A percentile compares a stretch with the other conserved stretches of the same genome.
Conservation (phyloP, 2,113 vertebrate species). For the Platichthys stellatus region DNA sequence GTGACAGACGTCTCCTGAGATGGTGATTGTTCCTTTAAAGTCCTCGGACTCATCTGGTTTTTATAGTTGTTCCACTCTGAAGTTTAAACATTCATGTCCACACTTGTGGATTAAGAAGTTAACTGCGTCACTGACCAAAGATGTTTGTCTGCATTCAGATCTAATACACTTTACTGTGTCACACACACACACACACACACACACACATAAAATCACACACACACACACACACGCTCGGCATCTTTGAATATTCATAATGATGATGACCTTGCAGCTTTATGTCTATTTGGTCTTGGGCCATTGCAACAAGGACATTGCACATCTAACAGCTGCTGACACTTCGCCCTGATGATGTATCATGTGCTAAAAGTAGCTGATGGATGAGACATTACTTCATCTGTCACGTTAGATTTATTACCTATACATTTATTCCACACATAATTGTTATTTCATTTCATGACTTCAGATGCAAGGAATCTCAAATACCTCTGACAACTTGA, state of each 20-base stretch:
- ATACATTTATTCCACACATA: slow-evolving; percentile 30
- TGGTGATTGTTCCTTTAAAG: slow-evolving; percentile 62
- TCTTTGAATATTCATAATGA: slow-evolving; percentile 35
- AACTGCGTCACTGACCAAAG: slow-evolving; percentile 20
- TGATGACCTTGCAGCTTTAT: slow-evolving; percentile 1
- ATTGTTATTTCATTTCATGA: slow-evolving; percentile 29
- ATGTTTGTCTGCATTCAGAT: slow-evolving; percentile 37
- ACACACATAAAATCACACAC: too few relatives aligned
- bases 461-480: slow-evolving; percentile 3
- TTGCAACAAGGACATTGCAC: not conserved
- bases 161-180: slow-evolving; percentile 17
- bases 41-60: slow-evolving; percentile 47
- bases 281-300: slow-evolving; percentile 2
- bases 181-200: slow-evolving; percentile 3
- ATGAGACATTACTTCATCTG: slow-evolving; percentile 59
- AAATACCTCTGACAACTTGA: slow-evolving; percentile 33
- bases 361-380: slow-evolving; percentile 43
- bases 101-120: slow-evolving; percentile 44
- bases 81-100: slow-evolving; percentile 50
- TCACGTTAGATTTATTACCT: slow-evolving; percentile 38
- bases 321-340: slow-evolving; percentile 29
- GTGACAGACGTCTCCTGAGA: slow-evolving; percentile 22
- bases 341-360: slow-evolving; percentile 40
- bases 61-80: slow-evolving; percentile 58
- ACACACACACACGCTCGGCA: slow-evolving; percentile 3